Base-by-base conservation (phyloP, 2,797 vertebrate species). In the Emys orbicularis region DNA sequence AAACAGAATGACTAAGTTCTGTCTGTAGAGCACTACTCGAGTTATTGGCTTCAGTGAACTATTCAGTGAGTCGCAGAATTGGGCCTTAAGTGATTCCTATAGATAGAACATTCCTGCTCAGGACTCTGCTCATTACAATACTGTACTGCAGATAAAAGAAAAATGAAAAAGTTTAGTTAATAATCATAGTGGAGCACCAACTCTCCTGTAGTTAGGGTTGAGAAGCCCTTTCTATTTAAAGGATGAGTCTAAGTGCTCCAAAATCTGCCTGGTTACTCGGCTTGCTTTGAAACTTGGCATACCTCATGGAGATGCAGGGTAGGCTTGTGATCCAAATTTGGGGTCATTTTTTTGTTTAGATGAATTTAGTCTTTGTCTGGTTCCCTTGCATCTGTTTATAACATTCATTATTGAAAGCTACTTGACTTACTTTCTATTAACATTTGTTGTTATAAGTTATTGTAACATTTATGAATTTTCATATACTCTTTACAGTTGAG, bases 41-140 rank as follows among this genome's bases (percentile, higher is more conserved):
- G 52, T 61, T 29, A 31, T 18, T 90, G 90, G 23, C 31, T 80
- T n/a, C 50, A 21, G 31, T 89, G 89, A 79, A 44, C 34, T 91
- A 31, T 65, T 52, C 25, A 65, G 68, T 49, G 56, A 49, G 72
- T 79, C 90, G 31, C 27, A 84, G 65, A 79, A n/a, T 76, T 92
- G 54, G 52, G 8, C 41, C n/a, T 31, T 83, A 74, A 87, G 52
- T 79, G 12, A 84, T 87, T 53, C 19, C 11, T 25, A 34, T 80
- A n/a, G 19, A 10, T 50, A 52, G 34, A 89, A 79, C 54, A n/a
- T 1, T 65, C 49, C 49, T 86, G 53, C 31, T 90, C 47, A 68
- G 79, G 16, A 53, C 79, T 47, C 31, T 80, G 7, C 49, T 87
- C 5, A 3, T 41, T 83, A 41, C n/a, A 0, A 0, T 81, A 2